Percentiles rank a stretch among this genome's conserved stretches.
Evolutionary conservation across 2,888 invertebrate genomes (phyloP).

Genomic region (Choristoneura rosaceana): DNA sequence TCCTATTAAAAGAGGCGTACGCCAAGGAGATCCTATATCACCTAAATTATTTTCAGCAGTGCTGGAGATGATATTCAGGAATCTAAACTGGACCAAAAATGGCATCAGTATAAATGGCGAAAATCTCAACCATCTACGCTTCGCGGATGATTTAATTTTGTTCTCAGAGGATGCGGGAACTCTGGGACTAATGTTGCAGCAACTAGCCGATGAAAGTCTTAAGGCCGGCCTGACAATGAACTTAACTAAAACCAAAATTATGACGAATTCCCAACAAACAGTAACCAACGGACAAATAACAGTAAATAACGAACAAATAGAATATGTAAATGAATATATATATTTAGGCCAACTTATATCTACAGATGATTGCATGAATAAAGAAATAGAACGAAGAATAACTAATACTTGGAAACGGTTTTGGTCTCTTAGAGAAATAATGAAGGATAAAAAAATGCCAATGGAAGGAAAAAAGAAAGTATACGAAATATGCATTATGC

Average conservation of each 20-base stretch:
- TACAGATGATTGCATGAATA: background rate
- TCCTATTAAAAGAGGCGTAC: no score
- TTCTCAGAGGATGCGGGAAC: background rate
- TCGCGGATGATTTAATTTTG: background rate
- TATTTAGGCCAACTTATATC: background rate
- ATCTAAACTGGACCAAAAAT: background rate
- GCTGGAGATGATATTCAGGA: background rate
- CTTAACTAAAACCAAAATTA: background rate
- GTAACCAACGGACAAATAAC: background rate
- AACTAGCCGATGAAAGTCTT: background rate
- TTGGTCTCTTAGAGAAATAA: background rate
- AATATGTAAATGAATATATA: background rate
- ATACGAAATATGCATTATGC: no score
- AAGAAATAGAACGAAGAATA: slow-evolving; percentile 1
- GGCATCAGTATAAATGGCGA: background rate
- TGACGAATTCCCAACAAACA: background rate
- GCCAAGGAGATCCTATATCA: no score
- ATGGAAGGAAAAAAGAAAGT: no score
- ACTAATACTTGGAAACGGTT: background rate
- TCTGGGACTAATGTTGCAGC: background rate
- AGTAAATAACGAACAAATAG: background rate
- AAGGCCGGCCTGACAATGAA: background rate
- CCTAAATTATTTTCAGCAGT: background rate
- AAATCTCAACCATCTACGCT: background rate
- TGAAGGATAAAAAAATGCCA: background rate